Base-by-base conservation (phyloP, 1,140 invertebrate species). In the Delia radicum region DNA sequence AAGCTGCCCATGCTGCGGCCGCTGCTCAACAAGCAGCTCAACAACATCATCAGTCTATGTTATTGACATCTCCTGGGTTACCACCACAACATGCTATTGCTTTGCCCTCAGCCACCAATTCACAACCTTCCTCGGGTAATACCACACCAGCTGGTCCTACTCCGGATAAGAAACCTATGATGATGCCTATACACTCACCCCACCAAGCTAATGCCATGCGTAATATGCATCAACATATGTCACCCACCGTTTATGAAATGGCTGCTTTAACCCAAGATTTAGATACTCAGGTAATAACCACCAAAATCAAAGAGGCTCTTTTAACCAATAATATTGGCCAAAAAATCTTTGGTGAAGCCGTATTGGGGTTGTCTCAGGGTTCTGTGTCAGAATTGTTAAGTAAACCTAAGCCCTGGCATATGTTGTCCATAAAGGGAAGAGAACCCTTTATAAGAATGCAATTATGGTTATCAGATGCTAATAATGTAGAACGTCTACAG, bases 391-490 rank as follows among this genome's bases (percentile, higher is more conserved):
- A 99, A 87, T 87, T 99, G 15, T 89, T 99, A 0, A 98, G 96
- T 63, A 99, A 99, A 87, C 98, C 98, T 1, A 99, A 99, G 84
- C 97, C 97, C 0, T 99, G 98, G 98, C 96, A 98, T 83, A 98
- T 99, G 96, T 90, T 99, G 7, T 98, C 96, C 80, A 98, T 99
- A 84, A 99, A 99, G 87, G 97, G 97, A 0, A 89, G 97, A 29
- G 97, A 99, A 86, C 98, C 98, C 0, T 99, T 99, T 88, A 98
- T 99, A 77, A 91, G 97, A 76, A 99, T 99, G 97, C 96, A 98
- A 85, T 87, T 98, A 26, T 99, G 97, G 97, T 88, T 99, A 10
- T 95, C 94, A 78, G 97, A 99, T 84, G 92, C 96, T 10, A 93
- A 96, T 85, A 98, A 98, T 85, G 92, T 99, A 48, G 96, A 98